Evolutionary conservation across 2,113 vertebrate genomes (phyloP).

Genomic region (Petaurus breviceps): DNA sequence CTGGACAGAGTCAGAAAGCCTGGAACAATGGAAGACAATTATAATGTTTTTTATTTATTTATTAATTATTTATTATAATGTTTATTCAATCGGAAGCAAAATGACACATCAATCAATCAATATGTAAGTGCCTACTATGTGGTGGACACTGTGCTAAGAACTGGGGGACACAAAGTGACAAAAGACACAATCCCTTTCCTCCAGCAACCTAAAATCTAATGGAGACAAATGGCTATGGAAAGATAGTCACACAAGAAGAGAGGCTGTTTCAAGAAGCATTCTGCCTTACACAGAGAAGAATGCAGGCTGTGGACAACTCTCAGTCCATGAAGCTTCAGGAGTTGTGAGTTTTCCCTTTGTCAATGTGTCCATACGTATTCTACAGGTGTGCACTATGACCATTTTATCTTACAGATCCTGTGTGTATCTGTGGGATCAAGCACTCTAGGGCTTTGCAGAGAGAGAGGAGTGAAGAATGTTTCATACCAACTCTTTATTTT

Average conservation of each 20-base stretch:
- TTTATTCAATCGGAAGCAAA: neutral
- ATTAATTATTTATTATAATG: no score
- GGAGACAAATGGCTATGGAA: neutral
- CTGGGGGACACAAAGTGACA: neutral
- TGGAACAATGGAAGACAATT: neutral
- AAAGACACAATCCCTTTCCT: neutral
- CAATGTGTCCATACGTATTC: neutral
- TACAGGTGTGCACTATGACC: neutral
- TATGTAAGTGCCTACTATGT: neutral
- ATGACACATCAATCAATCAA: neutral
- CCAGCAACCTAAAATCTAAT: neutral
- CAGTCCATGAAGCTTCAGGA: neutral
- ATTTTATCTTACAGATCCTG: neutral
- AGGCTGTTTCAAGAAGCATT: no score
- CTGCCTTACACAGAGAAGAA: neutral
- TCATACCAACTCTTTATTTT: neutral
- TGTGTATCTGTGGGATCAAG: neutral
- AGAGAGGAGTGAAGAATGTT: neutral
- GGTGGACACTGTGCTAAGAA: neutral
- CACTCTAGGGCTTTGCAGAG: neutral
- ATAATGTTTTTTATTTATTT: no score
- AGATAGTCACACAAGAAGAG: neutral
- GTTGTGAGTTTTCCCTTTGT: neutral
- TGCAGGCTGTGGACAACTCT: neutral
- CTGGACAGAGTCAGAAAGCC: neutral